These are phyloP conservation scores for Acrocera orbiculus DNA, from an alignment of 2,888 invertebrate species.

Conservation along the genomic window DNA sequence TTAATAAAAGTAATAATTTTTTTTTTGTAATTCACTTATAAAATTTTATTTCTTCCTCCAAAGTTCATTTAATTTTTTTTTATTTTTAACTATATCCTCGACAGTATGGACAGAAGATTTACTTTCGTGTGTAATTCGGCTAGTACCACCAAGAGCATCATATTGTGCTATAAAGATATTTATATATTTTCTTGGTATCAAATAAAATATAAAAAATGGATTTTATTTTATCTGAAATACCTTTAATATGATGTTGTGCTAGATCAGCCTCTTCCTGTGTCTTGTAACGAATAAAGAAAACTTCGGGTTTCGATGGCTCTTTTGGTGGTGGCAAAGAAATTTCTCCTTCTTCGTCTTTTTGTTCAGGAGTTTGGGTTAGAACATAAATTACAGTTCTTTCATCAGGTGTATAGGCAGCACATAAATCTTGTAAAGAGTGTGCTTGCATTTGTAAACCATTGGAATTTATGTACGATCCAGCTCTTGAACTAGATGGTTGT, in stretches of 20 bases:
- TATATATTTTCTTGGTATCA: too few species aligned
- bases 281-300: slow-evolving; percentile 14
- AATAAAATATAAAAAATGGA: background rate
- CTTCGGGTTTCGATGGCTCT: slow-evolving; percentile 12
- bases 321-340: slow-evolving; percentile 8
- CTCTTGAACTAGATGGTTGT: too few species aligned
- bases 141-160: slow-evolving; percentile 7
- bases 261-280: slow-evolving; percentile 11
- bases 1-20: too few species aligned
- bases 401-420: slow-evolving; percentile 8
- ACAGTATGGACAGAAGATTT: slow-evolving; percentile 2
- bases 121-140: slow-evolving; percentile 5
- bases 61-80: too few species aligned
- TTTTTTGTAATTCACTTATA: too few species aligned
- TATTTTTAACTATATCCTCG: background rate
- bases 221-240: slow-evolving; percentile 4
- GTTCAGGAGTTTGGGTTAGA: slow-evolving; percentile 10
- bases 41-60: too few species aligned
- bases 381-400: slow-evolving; percentile 14
- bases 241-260: slow-evolving; percentile 12
- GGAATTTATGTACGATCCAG: too few species aligned
- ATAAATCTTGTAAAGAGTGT: slow-evolving; percentile 7
- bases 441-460: too few species aligned
- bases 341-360: slow-evolving; percentile 6
- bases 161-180: slow-evolving; percentile 9